Percentiles rank a stretch among this genome's conserved stretches.
Evolutionary conservation across 53 echinoderm and acorn worm genomes (phyloP).

Genomic region (Paelopatides confundens): DNA sequence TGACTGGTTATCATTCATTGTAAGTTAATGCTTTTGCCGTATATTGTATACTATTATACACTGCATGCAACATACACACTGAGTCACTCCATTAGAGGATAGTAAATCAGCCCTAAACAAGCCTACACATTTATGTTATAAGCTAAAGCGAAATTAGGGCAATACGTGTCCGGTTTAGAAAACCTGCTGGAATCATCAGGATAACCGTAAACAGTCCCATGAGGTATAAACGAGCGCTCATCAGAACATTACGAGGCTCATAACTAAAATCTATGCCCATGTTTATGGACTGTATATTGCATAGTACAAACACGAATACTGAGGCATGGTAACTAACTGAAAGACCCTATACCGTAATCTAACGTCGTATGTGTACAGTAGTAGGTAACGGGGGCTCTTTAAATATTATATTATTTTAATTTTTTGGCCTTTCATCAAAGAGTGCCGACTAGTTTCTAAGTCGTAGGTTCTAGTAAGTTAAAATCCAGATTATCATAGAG

Average conservation of each 20-base stretch:
- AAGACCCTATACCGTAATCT: background rate
- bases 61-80: too few species aligned
- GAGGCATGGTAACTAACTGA: background rate
- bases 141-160: background rate
- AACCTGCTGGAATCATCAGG: constrained; percentile 28
- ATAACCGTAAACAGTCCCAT: constrained; percentile 12
- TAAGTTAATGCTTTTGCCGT: too few species aligned
- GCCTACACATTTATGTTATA: too few species aligned
- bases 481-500: constrained; percentile 15
- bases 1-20: too few species aligned
- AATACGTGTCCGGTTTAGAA: constrained; percentile 8
- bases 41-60: too few species aligned
- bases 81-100: too few species aligned
- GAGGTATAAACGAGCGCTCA: background rate
- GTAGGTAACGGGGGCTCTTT: background rate
- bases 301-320: constrained; percentile 13
- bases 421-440: background rate
- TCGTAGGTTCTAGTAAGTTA: constrained; percentile 8
- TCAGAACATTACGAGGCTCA: constrained; percentile 12
- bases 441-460: background rate
- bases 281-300: constrained; percentile 4
- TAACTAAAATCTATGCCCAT: background rate
- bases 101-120: too few species aligned
- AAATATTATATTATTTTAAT: constrained; percentile 15
- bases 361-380: too few species aligned